Base-by-base conservation (phyloP, 2,888 invertebrate genomes). In the Timema podura region DNA sequence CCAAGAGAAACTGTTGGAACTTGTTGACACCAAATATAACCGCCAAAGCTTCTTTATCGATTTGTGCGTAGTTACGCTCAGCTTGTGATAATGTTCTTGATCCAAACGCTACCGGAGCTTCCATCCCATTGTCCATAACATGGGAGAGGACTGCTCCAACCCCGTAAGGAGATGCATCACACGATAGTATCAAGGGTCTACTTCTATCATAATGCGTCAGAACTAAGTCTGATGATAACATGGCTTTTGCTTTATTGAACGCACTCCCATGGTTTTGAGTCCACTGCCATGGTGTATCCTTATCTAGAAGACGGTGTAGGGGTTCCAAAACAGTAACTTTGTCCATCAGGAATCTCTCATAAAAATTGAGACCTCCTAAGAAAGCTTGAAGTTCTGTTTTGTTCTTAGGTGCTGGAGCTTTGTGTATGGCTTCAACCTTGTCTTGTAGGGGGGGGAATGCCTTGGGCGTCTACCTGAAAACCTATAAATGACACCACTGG, bases 91-190 rank as follows among this genome's bases (percentile, higher is more conserved):
- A 6, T 6, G 61, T 30, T 44, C 61, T n/a, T 30, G 61, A 61
- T 15, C 61, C 61, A 61, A 61, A 61, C 9, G 30, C 61, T 9
- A 16, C 45, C 10, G 3, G 61, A 44, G 61, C 44, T 61, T 61
- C 59, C 30, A 7, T 44, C 7, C 61, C 30, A 61, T 61, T 45
- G 30, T 61, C 44, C 30, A 44, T 61, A 10, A 61, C 9, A 44
- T 61, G 44, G 44, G 44, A 30, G 5, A 44, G 44, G 11, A 61
- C 30, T 30, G 61, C 61, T 30, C 61, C 61, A 7, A 61, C 30
- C 44, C 16, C 61, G 45, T 61, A 61, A 11, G 30, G 44, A 11
- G 61, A 61, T 7, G 61, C 61, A 61, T 16, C 61, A 61, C 61
- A 61, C 0, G 61, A 44, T 9, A 61, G 44, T 6, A 44, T 15